Conservation (phyloP, 2,113 vertebrate species). For the Bujurquina vittata region DNA sequence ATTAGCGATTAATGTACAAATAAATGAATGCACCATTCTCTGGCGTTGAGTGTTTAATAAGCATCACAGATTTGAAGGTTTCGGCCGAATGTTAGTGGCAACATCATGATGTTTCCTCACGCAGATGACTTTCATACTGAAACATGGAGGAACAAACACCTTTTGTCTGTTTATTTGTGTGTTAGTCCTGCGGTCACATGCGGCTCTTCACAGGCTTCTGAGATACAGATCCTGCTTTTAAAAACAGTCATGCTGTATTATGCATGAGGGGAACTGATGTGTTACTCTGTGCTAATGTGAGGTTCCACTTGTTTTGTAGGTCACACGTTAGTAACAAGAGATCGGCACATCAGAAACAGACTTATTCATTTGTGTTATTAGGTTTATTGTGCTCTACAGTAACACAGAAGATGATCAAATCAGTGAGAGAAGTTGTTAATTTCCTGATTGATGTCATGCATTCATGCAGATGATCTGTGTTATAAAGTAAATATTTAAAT, state of each 20-base stretch:
- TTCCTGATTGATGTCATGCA: neutral
- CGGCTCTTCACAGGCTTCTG: slow-evolving; percentile 42
- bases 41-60: neutral
- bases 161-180: slow-evolving; percentile 38
- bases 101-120: neutral
- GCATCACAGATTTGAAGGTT: neutral
- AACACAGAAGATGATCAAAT: neutral
- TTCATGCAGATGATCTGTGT: neutral
- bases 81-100: neutral
- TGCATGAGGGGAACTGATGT: slow-evolving; percentile 46
- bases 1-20: neutral
- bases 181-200: slow-evolving; percentile 46
- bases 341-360: slow-evolving; percentile 40
- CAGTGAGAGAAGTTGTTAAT: neutral
- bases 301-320: slow-evolving; percentile 54
- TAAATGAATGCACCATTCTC: neutral
- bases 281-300: slow-evolving; percentile 40
- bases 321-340: slow-evolving; percentile 44
- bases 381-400: neutral
- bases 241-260: slow-evolving; percentile 63
- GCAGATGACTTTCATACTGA: neutral
- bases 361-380: slow-evolving; percentile 33
- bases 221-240: slow-evolving; percentile 41
- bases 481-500: neutral
- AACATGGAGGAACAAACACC: slow-evolving; percentile 10